Base-by-base conservation (phyloP, 2,113 vertebrate species). In the Telmatochromis sp. region DNA sequence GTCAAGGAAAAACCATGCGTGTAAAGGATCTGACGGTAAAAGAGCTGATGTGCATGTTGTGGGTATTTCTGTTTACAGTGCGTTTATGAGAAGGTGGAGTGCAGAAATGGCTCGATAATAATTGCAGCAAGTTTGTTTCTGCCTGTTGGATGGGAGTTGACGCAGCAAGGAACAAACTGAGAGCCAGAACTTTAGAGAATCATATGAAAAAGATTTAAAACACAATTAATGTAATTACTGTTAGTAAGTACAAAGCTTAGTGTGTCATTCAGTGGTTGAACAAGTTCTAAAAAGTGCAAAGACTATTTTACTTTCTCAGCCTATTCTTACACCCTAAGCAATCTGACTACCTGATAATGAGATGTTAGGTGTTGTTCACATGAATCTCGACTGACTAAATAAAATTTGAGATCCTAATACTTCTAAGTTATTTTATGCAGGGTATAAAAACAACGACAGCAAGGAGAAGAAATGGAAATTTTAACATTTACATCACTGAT, bases 191-290 rank as follows among this genome's bases (percentile, higher is more conserved):
- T 28, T 31, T 19, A 31, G 9, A 33, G 26, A 51, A 33, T 78
- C 10, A 51, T n/a, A 33, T n/a, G 26, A 63, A 82, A 87, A 82
- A 40, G 55, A 90, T 88, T 60, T 73, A 35, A 80, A 80, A 78
- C 23, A 33, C 7, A 83, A 68, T 89, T 78, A 75, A 80, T 88
- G 79, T n/a, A 13, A 78, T 68, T 89, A 87, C 90, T 91, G 53
- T 68, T 51, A 68, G 63, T 21, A 8, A 68, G 19, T 37, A 21
- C 5, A 33, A 33, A n/a, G 10, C 10, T 1, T 85, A 79, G 73
- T 60, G 28, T 75, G 54, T 86, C n/a, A 82, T 85, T 79, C 40
- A 37, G 15, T 19, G 75, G n/a, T 17, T 17, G 35, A 53, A 55
- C 55, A 85, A 33, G 26, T 42, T 7, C 40, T 83, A 28, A 45